Conservation (phyloP, 2,113 vertebrate species). For the Blennius ocellaris region DNA sequence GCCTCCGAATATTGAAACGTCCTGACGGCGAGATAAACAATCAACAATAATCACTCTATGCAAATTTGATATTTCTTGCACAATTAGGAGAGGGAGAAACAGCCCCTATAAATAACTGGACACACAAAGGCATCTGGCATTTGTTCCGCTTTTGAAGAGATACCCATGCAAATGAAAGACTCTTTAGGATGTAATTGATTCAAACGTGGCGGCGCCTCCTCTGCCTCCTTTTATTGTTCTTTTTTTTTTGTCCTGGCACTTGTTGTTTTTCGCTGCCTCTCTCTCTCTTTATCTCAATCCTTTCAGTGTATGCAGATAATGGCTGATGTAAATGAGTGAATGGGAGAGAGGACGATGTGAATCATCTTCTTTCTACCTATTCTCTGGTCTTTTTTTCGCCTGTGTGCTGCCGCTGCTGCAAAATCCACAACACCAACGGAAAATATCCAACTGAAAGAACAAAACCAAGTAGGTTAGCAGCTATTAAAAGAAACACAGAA, state of each 20-base stretch:
- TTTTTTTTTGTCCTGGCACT: slow-evolving; percentile 48
- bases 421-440: too few species aligned
- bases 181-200: slow-evolving; percentile 87
- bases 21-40: slow-evolving; percentile 99
- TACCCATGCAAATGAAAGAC: slow-evolving; percentile 87
- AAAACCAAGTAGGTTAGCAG: too few species aligned
- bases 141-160: slow-evolving; percentile 89
- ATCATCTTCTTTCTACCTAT: slow-evolving; percentile 70
- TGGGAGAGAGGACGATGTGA: slow-evolving; percentile 57
- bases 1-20: slow-evolving; percentile 96
- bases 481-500: not conserved
- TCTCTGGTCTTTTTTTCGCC: slow-evolving; percentile 68
- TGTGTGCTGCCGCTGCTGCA: slow-evolving; percentile 8
- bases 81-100: slow-evolving; percentile 87
- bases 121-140: slow-evolving; percentile 98
- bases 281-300: slow-evolving; percentile 73
- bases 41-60: slow-evolving; percentile 99
- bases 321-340: slow-evolving; percentile 79
- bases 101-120: slow-evolving; percentile 94
- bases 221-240: slow-evolving; percentile 77
- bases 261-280: slow-evolving; percentile 60
- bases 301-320: slow-evolving; percentile 83
- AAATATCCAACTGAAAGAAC: too few species aligned
- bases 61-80: slow-evolving; percentile 99
- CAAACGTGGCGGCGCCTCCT: slow-evolving; percentile 78